Evolutionary conservation across 2,113 vertebrate genomes (phyloP).

Genomic region (Crotalus viridis): DNA sequence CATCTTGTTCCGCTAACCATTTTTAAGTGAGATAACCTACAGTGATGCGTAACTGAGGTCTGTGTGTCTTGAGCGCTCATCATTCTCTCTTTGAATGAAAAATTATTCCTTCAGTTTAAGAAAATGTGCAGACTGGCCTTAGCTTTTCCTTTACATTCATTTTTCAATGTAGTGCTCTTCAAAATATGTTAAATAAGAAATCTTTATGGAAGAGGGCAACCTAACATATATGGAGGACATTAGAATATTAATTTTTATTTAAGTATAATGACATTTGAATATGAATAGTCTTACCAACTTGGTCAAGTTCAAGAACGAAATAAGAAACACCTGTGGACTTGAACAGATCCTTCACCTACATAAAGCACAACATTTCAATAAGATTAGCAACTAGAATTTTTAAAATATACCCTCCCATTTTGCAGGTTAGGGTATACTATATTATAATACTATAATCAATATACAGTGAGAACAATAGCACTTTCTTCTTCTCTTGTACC

Average conservation of each 20-base stretch:
- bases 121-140: neutral
- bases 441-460: neutral
- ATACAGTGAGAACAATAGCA: neutral
- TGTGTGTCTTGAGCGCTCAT: neutral
- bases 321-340: constrained; percentile 49
- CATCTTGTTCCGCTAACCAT: neutral
- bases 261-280: neutral
- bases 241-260: neutral
- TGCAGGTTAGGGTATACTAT: neutral
- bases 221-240: neutral
- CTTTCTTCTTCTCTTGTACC: neutral
- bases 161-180: neutral
- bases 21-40: neutral
- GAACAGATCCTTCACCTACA: constrained; percentile 59
- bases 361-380: constrained; percentile 15
- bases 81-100: neutral
- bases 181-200: neutral
- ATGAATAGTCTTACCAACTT: constrained; percentile 53
- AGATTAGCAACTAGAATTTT: neutral
- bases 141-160: neutral
- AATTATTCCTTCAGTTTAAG: neutral
- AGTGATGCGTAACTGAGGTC: neutral
- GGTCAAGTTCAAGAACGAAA: constrained; percentile 56
- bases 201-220: neutral
- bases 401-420: neutral